Conservation (phyloP, 2,113 vertebrate species). For the Corvus moneduloides region DNA sequence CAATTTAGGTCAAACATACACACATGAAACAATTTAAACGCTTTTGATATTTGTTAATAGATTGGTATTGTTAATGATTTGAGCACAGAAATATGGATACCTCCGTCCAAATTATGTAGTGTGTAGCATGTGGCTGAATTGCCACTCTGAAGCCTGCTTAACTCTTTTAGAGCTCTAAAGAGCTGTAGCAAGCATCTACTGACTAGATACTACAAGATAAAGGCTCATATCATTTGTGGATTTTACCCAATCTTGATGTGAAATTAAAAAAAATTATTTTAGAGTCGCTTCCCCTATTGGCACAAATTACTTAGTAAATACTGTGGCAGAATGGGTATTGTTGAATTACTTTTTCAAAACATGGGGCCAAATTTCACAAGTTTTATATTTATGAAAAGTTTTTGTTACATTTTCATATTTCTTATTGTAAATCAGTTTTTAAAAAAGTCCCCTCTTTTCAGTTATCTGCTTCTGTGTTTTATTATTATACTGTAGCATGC, state of each 20-base stretch:
- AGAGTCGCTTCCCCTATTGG: neutral
- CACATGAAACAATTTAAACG: neutral
- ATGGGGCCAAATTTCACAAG: conserved; percentile 15
- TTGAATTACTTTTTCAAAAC: conserved; percentile 34
- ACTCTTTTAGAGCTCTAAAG: neutral
- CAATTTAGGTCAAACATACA: neutral
- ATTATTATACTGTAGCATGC: conserved; percentile 66
- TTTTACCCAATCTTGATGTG: conserved; percentile 1
- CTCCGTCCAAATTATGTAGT: neutral
- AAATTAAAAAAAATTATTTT: conserved; percentile 5
- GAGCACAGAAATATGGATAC: conserved; percentile 11
- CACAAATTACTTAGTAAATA: conserved; percentile 53
- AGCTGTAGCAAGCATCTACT: neutral
- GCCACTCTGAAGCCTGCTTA: neutral
- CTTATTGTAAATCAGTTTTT: conserved; percentile 37
- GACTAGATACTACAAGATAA: neutral
- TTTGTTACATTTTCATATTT: conserved; percentile 61
- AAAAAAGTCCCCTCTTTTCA: conserved; percentile 43
- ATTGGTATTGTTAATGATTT: neutral
- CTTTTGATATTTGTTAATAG: neutral
- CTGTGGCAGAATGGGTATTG: conserved; percentile 1
- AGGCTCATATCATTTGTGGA: neutral
- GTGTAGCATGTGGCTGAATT: neutral
- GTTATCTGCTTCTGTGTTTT: conserved; percentile 56
- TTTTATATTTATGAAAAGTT: conserved; percentile 50